Conservation (phyloP, 2,797 vertebrate species). For the Delichon dasypus region DNA sequence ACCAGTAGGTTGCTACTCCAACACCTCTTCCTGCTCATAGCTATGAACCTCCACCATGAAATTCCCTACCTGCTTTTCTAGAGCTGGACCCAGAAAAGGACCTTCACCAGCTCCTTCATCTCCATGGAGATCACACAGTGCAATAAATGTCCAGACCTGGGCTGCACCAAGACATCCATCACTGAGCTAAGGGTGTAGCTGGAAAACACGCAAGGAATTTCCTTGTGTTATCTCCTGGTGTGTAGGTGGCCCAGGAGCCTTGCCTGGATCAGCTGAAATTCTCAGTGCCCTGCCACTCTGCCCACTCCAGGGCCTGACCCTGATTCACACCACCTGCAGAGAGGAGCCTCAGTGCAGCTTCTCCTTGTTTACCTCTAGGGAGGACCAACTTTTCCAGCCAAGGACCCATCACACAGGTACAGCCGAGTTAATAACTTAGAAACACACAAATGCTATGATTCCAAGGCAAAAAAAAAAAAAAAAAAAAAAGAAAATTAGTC, state of each 20-base stretch:
- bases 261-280: neutral
- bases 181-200: neutral
- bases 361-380: neutral
- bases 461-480: neutral
- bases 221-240: neutral
- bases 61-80: neutral
- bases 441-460: neutral
- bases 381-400: neutral
- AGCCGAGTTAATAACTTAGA: conserved; percentile 1
- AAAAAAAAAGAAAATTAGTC: neutral
- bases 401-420: neutral
- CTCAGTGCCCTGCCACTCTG: accelerated
- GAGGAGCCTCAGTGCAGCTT: neutral
- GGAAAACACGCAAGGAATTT: neutral
- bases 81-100: neutral
- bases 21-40: neutral
- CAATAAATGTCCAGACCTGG: neutral
- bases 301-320: neutral
- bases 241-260: neutral
- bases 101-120: neutral
- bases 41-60: neutral
- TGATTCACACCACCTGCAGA: neutral
- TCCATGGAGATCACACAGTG: neutral
- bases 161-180: neutral
- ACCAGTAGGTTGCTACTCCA: neutral